Conservation (phyloP, 2,113 vertebrate genomes). For the Prietella phreatophila region DNA sequence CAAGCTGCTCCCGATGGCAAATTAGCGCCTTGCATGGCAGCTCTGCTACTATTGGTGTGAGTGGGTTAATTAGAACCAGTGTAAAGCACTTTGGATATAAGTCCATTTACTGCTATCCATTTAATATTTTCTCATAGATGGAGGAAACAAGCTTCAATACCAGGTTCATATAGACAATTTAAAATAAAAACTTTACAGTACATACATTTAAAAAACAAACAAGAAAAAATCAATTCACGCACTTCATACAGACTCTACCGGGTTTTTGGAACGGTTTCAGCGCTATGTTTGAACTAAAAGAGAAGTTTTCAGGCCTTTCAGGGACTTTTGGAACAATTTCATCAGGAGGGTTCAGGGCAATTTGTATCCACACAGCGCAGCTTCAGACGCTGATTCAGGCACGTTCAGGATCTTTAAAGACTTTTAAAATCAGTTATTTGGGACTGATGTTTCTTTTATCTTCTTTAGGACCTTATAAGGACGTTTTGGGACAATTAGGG, state of each 20-base stretch:
- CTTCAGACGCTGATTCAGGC: background rate
- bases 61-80: no score
- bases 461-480: background rate
- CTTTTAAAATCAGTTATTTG: background rate
- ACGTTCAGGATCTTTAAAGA: background rate
- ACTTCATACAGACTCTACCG: background rate
- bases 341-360: background rate
- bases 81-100: no score
- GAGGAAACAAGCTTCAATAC: background rate
- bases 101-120: no score
- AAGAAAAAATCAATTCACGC: background rate
- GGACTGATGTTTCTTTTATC: background rate
- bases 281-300: background rate
- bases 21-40: no score
- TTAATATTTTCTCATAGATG: background rate
- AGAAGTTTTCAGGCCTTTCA: constrained; percentile 2
- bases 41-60: no score
- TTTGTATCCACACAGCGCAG: background rate
- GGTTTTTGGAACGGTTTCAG: background rate
- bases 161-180: background rate
- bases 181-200: background rate
- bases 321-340: background rate
- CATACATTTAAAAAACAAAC: background rate
- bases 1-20: no score
- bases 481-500: background rate